Conservation (phyloP, 30 jellyfish, hydroid and myxozoan genomes). For the Aurelia aurita region DNA sequence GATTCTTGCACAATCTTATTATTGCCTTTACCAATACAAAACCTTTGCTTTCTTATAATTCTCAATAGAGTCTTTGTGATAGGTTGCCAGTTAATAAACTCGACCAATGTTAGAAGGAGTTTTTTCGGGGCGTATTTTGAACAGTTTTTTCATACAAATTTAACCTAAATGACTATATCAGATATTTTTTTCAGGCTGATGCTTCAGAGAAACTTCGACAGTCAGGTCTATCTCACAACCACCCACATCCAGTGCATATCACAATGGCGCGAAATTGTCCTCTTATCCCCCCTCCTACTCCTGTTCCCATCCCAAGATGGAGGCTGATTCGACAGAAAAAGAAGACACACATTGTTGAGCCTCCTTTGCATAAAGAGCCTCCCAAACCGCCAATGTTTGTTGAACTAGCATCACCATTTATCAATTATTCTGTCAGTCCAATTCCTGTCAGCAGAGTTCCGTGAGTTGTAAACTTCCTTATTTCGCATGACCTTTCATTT, state of each 20-base stretch:
- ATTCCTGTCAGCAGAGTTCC: conserved; percentile 77
- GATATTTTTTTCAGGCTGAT: conserved; percentile 64
- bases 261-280: conserved; percentile 87
- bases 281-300: conserved; percentile 92
- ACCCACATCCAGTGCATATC: conserved; percentile 81
- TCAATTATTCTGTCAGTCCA: conserved; percentile 81
- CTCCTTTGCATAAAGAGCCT: conserved; percentile 61
- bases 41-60: no score
- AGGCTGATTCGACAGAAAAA: conserved; percentile 87
- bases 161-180: no score
- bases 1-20: no score
- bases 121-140: no score
- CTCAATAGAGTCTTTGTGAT: no score
- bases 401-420: conserved; percentile 84
- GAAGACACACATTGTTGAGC: conserved; percentile 80
- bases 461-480: conserved; percentile 6
- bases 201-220: conserved; percentile 83
- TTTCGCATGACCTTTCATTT: no score
- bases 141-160: no score
- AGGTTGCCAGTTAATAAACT: no score
- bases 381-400: conserved; percentile 88
- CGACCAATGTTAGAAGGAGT: no score
- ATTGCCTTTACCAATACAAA: no score
- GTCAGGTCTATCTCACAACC: conserved; percentile 84
- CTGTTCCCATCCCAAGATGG: conserved; percentile 92